phyloP scores from a whole-genome alignment of 2,113 vertebrate genomes.

The Fulica atra region DNA sequence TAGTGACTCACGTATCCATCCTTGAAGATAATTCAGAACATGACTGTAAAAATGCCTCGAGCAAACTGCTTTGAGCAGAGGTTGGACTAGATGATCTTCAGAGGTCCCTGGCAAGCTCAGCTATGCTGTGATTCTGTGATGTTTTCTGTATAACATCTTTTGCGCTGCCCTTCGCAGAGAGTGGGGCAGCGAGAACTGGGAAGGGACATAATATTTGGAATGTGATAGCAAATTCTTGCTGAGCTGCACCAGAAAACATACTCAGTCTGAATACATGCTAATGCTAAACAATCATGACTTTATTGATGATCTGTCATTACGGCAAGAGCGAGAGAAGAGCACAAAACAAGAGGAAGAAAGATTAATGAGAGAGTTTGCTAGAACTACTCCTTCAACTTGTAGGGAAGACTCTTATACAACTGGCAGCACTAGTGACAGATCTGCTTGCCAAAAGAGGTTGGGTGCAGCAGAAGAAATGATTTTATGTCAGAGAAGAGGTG shows the following conservation, averaged over 20 bases:
- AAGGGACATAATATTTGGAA: neutral
- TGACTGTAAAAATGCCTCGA: fast-evolving
- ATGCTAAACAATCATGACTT: neutral
- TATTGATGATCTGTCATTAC: neutral
- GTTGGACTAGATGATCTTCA: neutral
- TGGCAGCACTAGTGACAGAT: neutral
- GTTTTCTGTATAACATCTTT: neutral
- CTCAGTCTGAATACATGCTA: neutral
- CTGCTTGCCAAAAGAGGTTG: neutral
- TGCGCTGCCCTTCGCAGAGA: neutral
- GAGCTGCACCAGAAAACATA: neutral
- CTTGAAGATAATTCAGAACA: constrained; percentile 19
- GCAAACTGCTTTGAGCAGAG: neutral
- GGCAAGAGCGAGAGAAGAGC: neutral
- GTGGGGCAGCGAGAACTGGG: neutral
- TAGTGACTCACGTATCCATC: neutral
- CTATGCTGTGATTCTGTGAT: neutral
- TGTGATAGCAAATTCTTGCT: neutral
- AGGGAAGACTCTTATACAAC: neutral
- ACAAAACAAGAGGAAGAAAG: neutral
- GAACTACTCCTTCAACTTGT: neutral
- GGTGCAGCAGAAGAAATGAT: neutral
- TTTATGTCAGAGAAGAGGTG: neutral
- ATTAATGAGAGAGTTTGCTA: neutral
- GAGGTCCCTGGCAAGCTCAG: neutral